Evolutionary conservation across 2,113 vertebrate species (phyloP), one percentile per base, ranked within the genome.

Genomic region (Stictonetta naevosa): DNA sequence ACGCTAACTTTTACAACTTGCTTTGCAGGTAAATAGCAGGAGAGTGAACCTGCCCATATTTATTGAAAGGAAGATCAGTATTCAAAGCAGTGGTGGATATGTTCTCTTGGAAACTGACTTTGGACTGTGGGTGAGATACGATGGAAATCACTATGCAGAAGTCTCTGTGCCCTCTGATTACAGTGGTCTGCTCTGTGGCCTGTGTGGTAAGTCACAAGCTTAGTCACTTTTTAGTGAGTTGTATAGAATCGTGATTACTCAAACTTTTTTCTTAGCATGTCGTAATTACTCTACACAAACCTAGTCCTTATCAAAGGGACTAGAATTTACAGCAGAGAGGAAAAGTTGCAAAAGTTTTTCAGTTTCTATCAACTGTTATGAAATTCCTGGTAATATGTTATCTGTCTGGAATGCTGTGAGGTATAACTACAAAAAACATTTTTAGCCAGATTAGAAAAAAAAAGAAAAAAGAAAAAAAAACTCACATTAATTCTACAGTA

Each of bases 71-170:
- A 98, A 96, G 40, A 75, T 98, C 42, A 95, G 93, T 31, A 97
- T 99, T 91, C 98, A 97, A 95, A 92, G 98, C 62, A 99, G 98
- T 55, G 99, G 99, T 42, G 98, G 97, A 86, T 99, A 99, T 80
- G 92, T 99, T 40, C 97, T 98, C 42, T 82, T 99, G 88, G 98
- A 99, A 93, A 98, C 98, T 7, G 91, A 98, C 52, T 99, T 99
- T 42, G 98, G 98, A 22, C 94, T 99, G 68, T 97, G 97, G 88
- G 98, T 99, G 48, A 98, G 98, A 82, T 99, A 98, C 46, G 98
- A 99, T 91, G 99, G 99, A 25, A 98, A 98, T 96, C 99, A 99
- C 66, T 98, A 99, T 2, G 98, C 97, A 52, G 99, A 99, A 67
- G 98, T 99, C 42, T 98, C 97, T 15, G 74, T 99, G 79, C 98